These are phyloP conservation scores for Mythimna impura DNA, from an alignment of 2,888 invertebrate species.

Conservation along the genomic window DNA sequence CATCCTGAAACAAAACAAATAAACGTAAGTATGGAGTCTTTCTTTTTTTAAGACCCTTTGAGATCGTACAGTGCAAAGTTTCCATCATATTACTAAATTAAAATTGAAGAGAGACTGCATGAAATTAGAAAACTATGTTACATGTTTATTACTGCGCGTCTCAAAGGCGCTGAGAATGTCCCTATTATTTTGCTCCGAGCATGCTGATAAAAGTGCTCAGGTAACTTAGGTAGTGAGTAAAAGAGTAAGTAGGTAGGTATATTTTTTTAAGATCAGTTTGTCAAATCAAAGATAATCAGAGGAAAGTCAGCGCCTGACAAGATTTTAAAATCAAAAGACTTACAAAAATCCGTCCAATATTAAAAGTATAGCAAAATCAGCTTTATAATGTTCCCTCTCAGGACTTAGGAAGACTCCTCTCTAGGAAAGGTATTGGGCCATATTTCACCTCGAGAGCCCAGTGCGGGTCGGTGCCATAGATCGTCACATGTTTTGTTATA, in stretches of 20 bases:
- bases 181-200: constrained; percentile 33
- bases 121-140: constrained; percentile 53
- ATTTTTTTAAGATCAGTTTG: not conserved
- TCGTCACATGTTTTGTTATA: too few species aligned
- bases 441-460: too few species aligned
- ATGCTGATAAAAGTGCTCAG: not conserved
- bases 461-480: too few species aligned
- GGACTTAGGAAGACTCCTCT: too few species aligned
- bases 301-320: not conserved
- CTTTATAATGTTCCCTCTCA: too few species aligned
- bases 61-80: constrained; percentile 7
- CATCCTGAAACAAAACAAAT: constrained; percentile 86
- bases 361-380: too few species aligned
- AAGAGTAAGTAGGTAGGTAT: not conserved
- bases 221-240: not conserved
- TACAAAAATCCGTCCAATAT: too few species aligned
- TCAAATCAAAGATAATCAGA: not conserved
- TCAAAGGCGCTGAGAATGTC: constrained; percentile 44
- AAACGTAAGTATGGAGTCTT: constrained; percentile 33
- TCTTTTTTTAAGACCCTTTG: not conserved
- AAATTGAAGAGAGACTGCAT: constrained; percentile 41
- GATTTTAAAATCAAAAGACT: not conserved
- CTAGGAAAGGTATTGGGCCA: too few species aligned
- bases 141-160: constrained; percentile 36
- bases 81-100: constrained; percentile 40